Conservation (phyloP, 64 coral and sea anemone genomes). For the Dendrophyllia cribrosa region DNA sequence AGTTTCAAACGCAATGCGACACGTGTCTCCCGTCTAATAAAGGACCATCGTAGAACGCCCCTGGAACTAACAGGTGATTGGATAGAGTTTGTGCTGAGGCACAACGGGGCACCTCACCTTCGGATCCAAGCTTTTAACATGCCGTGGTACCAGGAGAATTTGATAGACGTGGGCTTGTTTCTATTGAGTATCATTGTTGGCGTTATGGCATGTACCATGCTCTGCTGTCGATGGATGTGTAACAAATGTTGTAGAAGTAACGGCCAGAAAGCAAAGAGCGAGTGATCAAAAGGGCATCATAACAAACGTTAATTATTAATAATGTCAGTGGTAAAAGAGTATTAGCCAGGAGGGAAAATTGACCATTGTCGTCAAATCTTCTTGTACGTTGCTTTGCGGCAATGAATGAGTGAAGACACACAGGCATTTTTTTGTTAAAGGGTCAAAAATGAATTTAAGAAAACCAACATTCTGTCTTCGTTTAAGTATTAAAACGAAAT, state of each 20-base stretch:
- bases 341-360: no score
- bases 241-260: not conserved
- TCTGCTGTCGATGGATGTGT: conserved; percentile 1
- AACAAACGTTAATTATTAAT: not conserved
- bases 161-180: not conserved
- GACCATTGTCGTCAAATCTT: no score
- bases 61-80: conserved; percentile 8
- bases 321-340: no score
- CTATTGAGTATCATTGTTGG: not conserved
- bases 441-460: no score
- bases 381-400: no score
- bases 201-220: not conserved
- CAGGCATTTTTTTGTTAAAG: no score
- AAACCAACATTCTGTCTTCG: no score
- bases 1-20: conserved; percentile 11
- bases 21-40: not conserved
- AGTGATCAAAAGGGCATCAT: not conserved
- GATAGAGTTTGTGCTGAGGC: conserved; percentile 16
- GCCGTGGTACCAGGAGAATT: conserved; percentile 3
- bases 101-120: not conserved
- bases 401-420: no score
- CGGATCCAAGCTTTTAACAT: conserved; percentile 4
- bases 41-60: not conserved
- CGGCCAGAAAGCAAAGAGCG: not conserved
- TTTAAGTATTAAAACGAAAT: no score